These are phyloP conservation scores for Stomorhina lunata DNA, from an alignment of 2,888 invertebrate species.

Conservation along the genomic window DNA sequence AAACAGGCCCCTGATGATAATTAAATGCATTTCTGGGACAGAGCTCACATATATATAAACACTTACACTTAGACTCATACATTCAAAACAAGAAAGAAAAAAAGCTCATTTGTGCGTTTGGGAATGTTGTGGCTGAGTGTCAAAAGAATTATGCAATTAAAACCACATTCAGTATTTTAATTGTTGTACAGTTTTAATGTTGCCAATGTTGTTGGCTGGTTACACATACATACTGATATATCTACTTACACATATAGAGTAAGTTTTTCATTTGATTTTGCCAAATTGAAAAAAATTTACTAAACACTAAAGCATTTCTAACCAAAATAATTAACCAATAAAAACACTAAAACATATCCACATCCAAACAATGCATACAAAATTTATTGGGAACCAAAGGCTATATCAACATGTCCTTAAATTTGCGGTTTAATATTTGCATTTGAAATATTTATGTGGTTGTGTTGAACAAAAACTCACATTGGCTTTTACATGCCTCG, in stretches of 20 bases:
- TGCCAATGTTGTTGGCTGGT: conserved; percentile 47
- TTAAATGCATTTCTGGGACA: conserved; percentile 59
- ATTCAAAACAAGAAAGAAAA: not conserved
- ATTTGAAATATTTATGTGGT: conserved; percentile 41
- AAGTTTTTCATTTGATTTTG: not conserved
- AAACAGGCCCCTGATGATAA: conserved; percentile 58
- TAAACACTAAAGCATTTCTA: conserved; percentile 21
- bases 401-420: not conserved
- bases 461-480: conserved; percentile 27
- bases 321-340: conserved; percentile 59
- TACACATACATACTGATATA: too few relatives aligned
- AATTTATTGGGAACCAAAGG: not conserved
- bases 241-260: too few relatives aligned
- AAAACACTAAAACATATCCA: conserved; percentile 5
- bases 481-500: not conserved
- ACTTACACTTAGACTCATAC: not conserved
- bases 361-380: not conserved
- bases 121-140: conserved; percentile 53
- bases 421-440: conserved; percentile 26
- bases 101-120: conserved; percentile 30
- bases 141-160: conserved; percentile 62
- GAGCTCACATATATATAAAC: not conserved
- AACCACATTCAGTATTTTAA: conserved; percentile 65
- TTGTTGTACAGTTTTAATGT: conserved; percentile 55
- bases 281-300: conserved; percentile 28